phyloP scores from a whole-genome alignment of 64 coral and sea anemone genomes.

The Dendronephthya gigantea region DNA sequence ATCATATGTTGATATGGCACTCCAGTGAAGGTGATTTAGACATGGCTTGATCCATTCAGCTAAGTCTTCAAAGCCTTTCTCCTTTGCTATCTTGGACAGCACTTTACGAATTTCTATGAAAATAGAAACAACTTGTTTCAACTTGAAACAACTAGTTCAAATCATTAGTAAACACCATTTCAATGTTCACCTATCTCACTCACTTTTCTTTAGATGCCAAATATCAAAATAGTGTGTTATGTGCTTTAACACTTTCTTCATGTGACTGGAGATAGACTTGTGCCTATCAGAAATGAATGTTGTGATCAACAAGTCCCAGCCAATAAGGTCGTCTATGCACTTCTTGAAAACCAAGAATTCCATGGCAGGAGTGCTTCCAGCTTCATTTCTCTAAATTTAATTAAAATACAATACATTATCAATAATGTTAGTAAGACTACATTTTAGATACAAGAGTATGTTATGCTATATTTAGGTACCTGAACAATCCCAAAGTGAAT shows the following conservation, averaged over 20 bases:
- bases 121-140: no score
- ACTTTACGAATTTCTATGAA: no score
- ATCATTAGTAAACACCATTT: no score
- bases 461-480: no score
- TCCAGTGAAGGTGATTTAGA: conserved; percentile 54
- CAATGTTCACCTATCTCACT: no score
- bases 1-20: conserved; percentile 39
- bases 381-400: background rate
- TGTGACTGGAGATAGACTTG: background rate
- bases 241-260: background rate
- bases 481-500: no score
- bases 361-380: background rate
- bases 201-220: background rate
- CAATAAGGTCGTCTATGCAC: background rate
- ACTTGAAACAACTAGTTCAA: no score
- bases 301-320: background rate
- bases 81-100: no score
- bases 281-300: background rate
- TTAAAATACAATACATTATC: no score
- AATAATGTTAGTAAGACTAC: no score
- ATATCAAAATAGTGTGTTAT: background rate
- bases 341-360: background rate
- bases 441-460: no score
- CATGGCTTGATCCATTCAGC: conserved; percentile 46
- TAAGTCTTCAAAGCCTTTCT: no score